Evolutionary conservation across 2,113 vertebrate genomes (phyloP).

Genomic region (Sebastes fasciatus): DNA sequence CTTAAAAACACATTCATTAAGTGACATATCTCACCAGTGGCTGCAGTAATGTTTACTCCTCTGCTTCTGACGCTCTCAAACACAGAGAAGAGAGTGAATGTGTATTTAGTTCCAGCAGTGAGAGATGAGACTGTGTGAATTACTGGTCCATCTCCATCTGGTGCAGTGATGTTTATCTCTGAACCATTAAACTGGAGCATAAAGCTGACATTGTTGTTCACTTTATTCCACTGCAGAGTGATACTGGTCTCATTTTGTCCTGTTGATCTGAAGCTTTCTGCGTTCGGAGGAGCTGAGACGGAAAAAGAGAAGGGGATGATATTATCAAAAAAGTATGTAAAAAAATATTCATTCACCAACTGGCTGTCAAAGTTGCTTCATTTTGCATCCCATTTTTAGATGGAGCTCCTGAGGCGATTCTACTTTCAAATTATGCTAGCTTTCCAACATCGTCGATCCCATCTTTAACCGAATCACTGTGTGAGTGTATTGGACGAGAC

Average conservation of each 20-base stretch:
- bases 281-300: too few relatives aligned
- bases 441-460: too few relatives aligned
- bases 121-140: constrained; percentile 41
- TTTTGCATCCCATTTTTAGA: background rate
- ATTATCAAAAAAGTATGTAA: background rate
- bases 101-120: constrained; percentile 43
- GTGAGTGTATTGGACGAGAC: too few relatives aligned
- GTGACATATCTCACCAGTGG: constrained; percentile 30
- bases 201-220: background rate
- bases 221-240: constrained; percentile 49
- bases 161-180: constrained; percentile 20
- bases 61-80: constrained; percentile 17
- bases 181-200: constrained; percentile 20
- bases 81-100: constrained; percentile 56
- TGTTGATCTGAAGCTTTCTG: too few relatives aligned
- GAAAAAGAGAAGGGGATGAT: too few relatives aligned
- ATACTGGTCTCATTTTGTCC: background rate
- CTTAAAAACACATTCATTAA: background rate
- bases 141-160: constrained; percentile 9
- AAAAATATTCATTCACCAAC: background rate
- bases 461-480: too few relatives aligned
- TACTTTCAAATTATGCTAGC: too few relatives aligned
- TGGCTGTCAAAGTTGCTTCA: background rate
- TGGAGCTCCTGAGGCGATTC: too few relatives aligned
- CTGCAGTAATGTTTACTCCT: constrained; percentile 29